These are phyloP conservation scores for Rambutsinella grinnellia DNA, from an alignment of 2,888 invertebrate species.

Conservation along the genomic window DNA sequence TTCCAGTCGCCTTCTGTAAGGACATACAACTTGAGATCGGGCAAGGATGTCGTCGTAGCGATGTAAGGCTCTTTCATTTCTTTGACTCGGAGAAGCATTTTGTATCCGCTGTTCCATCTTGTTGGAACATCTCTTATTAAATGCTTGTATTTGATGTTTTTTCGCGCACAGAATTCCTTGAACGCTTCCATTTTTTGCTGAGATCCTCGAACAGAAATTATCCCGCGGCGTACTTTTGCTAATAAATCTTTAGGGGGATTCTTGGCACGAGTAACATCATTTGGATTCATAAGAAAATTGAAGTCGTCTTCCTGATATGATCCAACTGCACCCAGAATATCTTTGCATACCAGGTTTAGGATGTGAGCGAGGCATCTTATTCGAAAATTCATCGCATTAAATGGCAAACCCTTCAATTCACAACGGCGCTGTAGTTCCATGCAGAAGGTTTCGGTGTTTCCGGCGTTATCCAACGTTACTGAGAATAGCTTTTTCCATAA, in stretches of 20 bases:
- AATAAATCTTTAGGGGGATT: no score
- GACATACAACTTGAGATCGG: background rate
- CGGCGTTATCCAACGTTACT: conserved; percentile 26
- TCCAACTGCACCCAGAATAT: background rate
- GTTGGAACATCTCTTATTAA: background rate
- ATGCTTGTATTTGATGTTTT: background rate
- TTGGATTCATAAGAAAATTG: no score
- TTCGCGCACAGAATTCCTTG: background rate
- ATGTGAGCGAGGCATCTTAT: conserved; percentile 33
- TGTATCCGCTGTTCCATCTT: conserved; percentile 18
- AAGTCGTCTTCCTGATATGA: no score
- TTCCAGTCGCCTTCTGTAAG: conserved; percentile 22
- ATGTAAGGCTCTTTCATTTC: background rate
- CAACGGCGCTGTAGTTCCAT: background rate
- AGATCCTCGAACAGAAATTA: conserved; percentile 7
- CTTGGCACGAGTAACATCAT: no score
- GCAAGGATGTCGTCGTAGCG: background rate
- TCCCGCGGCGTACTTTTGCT: no score
- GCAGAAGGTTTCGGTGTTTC: conserved; percentile 30
- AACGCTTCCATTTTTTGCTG: background rate
- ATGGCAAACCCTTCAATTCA: background rate
- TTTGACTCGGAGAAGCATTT: conserved; percentile 6
- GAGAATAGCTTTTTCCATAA: conserved; percentile 12
- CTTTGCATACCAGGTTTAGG: conserved; percentile 22
- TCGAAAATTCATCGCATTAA: background rate